phyloP scores from a whole-genome alignment of 2,113 vertebrate species.

The Phrynosoma blainvillii region DNA sequence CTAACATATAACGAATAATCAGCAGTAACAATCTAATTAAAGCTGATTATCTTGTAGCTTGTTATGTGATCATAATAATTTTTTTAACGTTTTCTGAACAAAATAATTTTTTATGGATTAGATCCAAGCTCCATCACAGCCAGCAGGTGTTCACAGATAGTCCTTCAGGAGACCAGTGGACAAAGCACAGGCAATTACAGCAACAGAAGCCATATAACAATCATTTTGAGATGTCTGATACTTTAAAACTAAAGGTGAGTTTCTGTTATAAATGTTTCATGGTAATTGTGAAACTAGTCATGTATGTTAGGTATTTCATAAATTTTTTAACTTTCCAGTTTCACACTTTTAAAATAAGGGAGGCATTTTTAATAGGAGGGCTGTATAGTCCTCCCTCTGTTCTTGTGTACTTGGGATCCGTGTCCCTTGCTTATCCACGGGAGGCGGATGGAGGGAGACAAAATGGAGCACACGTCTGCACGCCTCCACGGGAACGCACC shows the following conservation, averaged over 20 bases:
- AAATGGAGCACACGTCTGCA: too few relatives aligned
- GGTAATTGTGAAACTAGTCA: too few relatives aligned
- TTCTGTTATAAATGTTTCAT: slow-evolving; percentile 11
- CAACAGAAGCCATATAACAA: slow-evolving; percentile 76
- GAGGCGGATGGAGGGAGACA: too few relatives aligned
- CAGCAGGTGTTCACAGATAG: slow-evolving; percentile 78
- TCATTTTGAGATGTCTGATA: slow-evolving; percentile 82
- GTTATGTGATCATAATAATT: neutral
- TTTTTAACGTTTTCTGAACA: neutral
- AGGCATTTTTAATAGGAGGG: neutral
- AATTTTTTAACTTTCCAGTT: neutral
- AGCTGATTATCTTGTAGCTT: neutral
- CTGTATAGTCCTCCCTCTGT: too few relatives aligned
- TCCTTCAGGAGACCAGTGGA: slow-evolving; percentile 78
- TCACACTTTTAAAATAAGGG: neutral
- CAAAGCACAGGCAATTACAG: slow-evolving; percentile 80
- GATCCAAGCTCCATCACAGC: slow-evolving; percentile 83
- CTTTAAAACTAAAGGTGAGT: slow-evolving; percentile 78
- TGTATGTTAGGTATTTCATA: neutral
- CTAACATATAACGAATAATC: neutral
- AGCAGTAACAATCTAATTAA: neutral
- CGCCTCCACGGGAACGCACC: too few relatives aligned
- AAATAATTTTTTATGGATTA: slow-evolving; percentile 52
- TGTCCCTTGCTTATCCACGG: too few relatives aligned
- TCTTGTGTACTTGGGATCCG: too few relatives aligned